These are phyloP conservation scores for Deilephila porcellus DNA, from an alignment of 2,888 invertebrate genomes.

Conservation along the genomic window DNA sequence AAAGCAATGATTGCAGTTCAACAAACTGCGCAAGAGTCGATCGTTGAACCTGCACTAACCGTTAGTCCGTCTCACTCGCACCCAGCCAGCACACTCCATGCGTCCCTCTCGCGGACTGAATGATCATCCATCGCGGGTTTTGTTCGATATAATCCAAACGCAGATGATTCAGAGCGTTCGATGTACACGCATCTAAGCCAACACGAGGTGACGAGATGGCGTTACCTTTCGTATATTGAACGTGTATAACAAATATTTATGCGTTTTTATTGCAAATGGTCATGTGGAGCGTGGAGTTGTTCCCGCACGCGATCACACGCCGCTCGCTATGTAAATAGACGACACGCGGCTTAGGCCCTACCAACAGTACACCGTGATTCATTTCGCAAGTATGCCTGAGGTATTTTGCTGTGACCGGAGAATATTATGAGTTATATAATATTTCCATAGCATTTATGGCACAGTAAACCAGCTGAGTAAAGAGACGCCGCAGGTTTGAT, in stretches of 20 bases:
- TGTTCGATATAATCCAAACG: slow-evolving; percentile 52
- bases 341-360: not conserved
- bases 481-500: too few relatives aligned
- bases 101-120: slow-evolving; percentile 50
- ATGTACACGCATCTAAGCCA: slow-evolving; percentile 45
- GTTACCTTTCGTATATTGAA: slow-evolving; percentile 54
- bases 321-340: not conserved
- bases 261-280: slow-evolving; percentile 30
- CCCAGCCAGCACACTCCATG: slow-evolving; percentile 42
- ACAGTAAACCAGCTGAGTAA: too few relatives aligned
- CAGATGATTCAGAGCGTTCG: slow-evolving; percentile 43
- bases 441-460: not conserved
- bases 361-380: not conserved
- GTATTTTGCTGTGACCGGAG: not conserved
- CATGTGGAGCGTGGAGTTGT: slow-evolving; percentile 27
- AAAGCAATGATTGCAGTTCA: slow-evolving; percentile 82
- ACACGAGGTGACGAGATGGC: slow-evolving; percentile 16
- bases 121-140: slow-evolving; percentile 63
- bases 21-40: slow-evolving; percentile 83
- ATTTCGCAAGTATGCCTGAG: not conserved
- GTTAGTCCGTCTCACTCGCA: slow-evolving; percentile 64
- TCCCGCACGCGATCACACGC: slow-evolving; percentile 11
- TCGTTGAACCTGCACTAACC: slow-evolving; percentile 81
- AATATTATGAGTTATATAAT: not conserved
- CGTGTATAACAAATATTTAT: slow-evolving; percentile 49